Conservation (phyloP, 2,888 invertebrate genomes). For the Drosophila vallismaia region DNA sequence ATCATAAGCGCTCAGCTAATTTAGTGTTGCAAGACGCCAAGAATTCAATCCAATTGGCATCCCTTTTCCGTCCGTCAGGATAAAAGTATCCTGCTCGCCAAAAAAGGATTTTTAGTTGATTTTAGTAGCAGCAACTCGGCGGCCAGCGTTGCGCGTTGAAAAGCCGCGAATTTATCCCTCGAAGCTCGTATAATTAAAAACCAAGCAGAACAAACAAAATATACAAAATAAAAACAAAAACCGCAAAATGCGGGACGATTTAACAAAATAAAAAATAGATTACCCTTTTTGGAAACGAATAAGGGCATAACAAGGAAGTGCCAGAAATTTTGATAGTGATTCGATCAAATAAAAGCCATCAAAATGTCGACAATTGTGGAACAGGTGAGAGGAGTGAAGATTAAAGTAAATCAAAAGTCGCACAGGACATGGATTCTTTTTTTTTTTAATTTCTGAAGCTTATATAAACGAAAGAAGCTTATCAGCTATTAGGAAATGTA, state of each 20-base stretch:
- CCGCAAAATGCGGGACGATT: conserved; percentile 36
- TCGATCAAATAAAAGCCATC: conserved; percentile 23
- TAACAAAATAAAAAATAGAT: conserved; percentile 25
- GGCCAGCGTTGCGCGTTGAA: conserved; percentile 57
- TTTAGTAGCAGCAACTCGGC: conserved; percentile 72
- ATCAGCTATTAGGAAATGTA: conserved; percentile 60
- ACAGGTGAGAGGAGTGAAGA: conserved; percentile 59
- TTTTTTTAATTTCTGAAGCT: conserved; percentile 4
- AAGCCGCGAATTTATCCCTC: conserved; percentile 39
- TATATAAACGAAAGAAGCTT: conserved; percentile 43
- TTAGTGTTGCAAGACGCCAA: neutral
- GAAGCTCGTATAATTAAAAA: conserved; percentile 32
- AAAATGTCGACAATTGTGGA: conserved; percentile 72
- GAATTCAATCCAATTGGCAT: neutral
- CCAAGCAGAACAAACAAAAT: conserved; percentile 7
- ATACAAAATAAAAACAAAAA: conserved; percentile 3
- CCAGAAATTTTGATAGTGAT: conserved; percentile 23
- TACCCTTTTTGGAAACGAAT: conserved; percentile 23
- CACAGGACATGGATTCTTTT: neutral
- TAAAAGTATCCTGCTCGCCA: conserved; percentile 46
- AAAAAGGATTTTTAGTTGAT: conserved; percentile 66
- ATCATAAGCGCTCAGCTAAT: neutral
- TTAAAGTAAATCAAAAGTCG: conserved; percentile 43
- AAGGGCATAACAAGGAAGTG: conserved; percentile 23
- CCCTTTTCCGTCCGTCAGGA: conserved; percentile 40